Base-by-base conservation (phyloP, 2,113 vertebrate genomes). In the Nothobranchius furzeri region DNA sequence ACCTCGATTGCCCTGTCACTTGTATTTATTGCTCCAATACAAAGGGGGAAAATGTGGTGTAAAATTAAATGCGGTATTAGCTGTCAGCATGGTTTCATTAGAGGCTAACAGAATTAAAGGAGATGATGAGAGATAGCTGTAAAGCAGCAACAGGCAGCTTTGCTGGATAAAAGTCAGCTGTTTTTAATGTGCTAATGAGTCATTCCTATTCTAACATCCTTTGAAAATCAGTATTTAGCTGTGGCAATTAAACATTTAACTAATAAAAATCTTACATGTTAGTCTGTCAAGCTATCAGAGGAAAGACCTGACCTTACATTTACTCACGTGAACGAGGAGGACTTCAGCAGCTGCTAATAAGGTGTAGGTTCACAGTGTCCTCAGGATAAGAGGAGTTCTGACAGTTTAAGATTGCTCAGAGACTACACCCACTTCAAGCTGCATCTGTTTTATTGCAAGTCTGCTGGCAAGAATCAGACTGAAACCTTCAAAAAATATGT, bases 21-120 rank as follows among this genome's bases (percentile, higher is more conserved):
- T 70, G 76, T 81, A 57, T 90, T 85, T 73, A 81, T 77, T 81
- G 63, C 76, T 60, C 55, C 57, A 51, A 83, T 66, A 66, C 69
- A 49, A 30, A 30, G 73, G 83, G 58, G 78, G 49, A 77, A 79
- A 77, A 72, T 46, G 76, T 60, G 71, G 73, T 77, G 68, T 77
- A 82, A 78, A 85, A 84, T 79, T 81, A 60, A 80, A 78, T 11
- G 49, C 54, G 65, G 63, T 81, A 83, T 88, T 88, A 82, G 83
- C 89, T 88, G 84, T 90, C 85, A 78, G 69, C 84, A 11, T 75
- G 83, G 83, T 89, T 87, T 90, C 82, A 82, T 88, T 89, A 84
- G 79, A 77, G 46, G 69, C 70, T n/a, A 46, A 73, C 75, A 73
- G 84, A 89, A 87, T 92, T 76, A 75, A 89, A 89, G 77, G 68